These are phyloP conservation scores for Barnardius zonarius DNA, from an alignment of 2,113 vertebrate genomes.

Conservation along the genomic window DNA sequence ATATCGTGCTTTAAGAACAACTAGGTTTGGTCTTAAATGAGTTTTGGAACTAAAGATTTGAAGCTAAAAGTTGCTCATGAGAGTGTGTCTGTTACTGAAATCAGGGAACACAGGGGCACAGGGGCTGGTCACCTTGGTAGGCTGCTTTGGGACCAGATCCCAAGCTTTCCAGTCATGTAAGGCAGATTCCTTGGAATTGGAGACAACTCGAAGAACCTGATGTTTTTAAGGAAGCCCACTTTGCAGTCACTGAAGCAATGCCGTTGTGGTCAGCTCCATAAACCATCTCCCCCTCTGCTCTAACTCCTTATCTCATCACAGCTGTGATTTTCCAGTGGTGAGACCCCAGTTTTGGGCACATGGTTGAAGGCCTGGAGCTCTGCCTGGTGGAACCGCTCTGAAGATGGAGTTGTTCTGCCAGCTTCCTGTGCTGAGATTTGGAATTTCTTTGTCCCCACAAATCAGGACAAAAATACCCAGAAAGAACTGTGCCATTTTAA, in stretches of 20 bases:
- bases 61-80: neutral
- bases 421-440: neutral
- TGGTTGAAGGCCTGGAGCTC: neutral
- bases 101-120: neutral
- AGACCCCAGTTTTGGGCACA: neutral
- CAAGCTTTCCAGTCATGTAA: neutral
- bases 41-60: neutral
- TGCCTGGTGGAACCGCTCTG: neutral
- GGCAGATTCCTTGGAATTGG: neutral
- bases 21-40: neutral
- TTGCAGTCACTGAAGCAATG: neutral
- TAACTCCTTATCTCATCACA: neutral
- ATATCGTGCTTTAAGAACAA: neutral
- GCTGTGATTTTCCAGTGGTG: neutral
- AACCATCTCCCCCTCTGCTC: neutral
- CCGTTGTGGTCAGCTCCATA: neutral
- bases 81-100: neutral
- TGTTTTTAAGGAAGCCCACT: neutral
- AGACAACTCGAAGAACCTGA: neutral
- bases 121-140: fast-evolving
- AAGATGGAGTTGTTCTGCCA: slow-evolving; percentile 1
- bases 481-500: neutral
- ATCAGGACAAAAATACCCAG: neutral
- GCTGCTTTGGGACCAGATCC: neutral
- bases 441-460: neutral